These are phyloP conservation scores for Perognathus longimembris DNA, from an alignment of 2,113 vertebrate species.

Conservation along the genomic window DNA sequence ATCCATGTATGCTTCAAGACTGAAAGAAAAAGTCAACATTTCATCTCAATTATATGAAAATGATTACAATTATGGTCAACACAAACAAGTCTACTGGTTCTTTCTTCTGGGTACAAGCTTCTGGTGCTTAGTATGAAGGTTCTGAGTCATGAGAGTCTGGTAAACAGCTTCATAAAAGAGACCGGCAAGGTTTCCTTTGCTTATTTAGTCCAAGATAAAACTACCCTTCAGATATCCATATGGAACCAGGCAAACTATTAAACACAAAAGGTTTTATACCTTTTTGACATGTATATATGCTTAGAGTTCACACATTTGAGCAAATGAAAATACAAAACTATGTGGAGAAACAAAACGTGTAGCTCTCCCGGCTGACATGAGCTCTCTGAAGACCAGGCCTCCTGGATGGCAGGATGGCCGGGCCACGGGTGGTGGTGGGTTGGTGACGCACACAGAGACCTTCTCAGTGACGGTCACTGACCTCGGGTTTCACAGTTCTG, in stretches of 20 bases:
- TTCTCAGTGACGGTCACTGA: not conserved
- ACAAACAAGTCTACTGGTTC: not conserved
- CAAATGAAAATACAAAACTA: not conserved
- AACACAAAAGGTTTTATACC: not conserved
- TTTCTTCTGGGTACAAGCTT: not conserved
- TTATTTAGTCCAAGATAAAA: constrained; percentile 32
- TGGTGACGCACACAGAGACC: accelerated
- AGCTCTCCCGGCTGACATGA: accelerated
- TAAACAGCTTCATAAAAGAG: not conserved
- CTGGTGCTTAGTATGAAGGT: not conserved
- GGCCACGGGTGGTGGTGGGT: not conserved
- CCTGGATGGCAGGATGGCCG: accelerated
- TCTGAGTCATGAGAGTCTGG: not conserved
- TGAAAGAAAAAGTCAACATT: not conserved
- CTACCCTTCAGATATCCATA: not conserved
- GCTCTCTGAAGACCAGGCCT: not conserved
- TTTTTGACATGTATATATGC: constrained; percentile 11
- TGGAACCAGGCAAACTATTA: not conserved
- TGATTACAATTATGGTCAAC: not conserved
- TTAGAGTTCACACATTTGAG: constrained; percentile 44
- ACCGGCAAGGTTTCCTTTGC: not conserved
- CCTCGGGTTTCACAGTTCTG: not conserved
- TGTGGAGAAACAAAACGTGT: not conserved
- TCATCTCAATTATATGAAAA: not conserved
- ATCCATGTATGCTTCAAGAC: not conserved